Conservation (phyloP, 2,888 invertebrate genomes). For the Conchocele bisecta region DNA sequence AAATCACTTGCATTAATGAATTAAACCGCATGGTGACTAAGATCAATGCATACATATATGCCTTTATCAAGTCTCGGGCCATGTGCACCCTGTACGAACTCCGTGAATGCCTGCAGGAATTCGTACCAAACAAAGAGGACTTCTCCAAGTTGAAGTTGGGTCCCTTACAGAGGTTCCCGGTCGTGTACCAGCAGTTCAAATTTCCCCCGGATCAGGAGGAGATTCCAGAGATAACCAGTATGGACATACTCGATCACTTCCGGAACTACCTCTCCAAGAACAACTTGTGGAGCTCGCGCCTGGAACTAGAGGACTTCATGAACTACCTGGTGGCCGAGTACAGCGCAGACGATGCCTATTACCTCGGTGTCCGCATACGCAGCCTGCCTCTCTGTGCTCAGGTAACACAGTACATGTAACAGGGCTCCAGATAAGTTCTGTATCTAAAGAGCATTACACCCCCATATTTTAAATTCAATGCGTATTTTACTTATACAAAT, state of each 20-base stretch:
- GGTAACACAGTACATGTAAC: too few relatives aligned
- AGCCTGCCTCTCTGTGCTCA: slow-evolving; percentile 76
- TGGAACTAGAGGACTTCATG: slow-evolving; percentile 76
- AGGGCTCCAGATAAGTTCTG: too few relatives aligned
- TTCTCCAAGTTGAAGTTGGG: slow-evolving; percentile 76
- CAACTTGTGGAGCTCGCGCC: slow-evolving; percentile 70
- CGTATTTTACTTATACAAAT: too few relatives aligned
- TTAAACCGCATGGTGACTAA: slow-evolving; percentile 64
- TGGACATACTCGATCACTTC: slow-evolving; percentile 73
- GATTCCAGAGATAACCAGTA: slow-evolving; percentile 75
- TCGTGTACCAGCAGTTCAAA: slow-evolving; percentile 76
- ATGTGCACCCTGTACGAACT: slow-evolving; percentile 78
- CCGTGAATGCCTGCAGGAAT: slow-evolving; percentile 68
- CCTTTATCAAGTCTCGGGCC: slow-evolving; percentile 73
- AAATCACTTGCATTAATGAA: slow-evolving; percentile 69
- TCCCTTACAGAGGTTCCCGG: slow-evolving; percentile 76
- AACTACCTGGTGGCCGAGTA: slow-evolving; percentile 69
- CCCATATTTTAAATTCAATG: too few relatives aligned
- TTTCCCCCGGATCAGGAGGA: slow-evolving; percentile 73
- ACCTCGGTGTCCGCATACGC: slow-evolving; percentile 77
- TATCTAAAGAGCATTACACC: too few relatives aligned
- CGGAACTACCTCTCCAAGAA: slow-evolving; percentile 70
- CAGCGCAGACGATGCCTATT: slow-evolving; percentile 66
- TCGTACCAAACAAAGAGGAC: slow-evolving; percentile 59
- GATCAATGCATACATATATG: slow-evolving; percentile 76